Conservation (phyloP, 2,113 vertebrate genomes). For the Candoia aspera region DNA sequence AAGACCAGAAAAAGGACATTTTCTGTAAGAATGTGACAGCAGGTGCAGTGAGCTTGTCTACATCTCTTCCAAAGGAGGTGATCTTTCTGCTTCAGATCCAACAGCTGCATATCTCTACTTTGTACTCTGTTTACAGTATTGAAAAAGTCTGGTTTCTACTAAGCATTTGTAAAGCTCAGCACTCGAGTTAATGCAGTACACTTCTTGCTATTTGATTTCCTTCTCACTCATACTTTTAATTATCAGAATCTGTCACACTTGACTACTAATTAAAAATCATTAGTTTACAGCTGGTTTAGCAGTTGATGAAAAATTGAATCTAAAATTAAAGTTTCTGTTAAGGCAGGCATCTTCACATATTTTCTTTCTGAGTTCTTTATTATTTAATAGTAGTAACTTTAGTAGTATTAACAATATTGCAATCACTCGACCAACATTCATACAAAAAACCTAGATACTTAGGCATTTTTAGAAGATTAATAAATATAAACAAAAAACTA, state of each 20-base stretch:
- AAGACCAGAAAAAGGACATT: neutral
- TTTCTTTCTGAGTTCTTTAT: constrained; percentile 18
- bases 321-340: constrained; percentile 45
- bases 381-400: constrained; percentile 25
- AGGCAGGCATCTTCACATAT: constrained; percentile 34
- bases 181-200: constrained; percentile 17
- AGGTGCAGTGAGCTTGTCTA: neutral
- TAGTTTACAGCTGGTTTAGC: constrained; percentile 35
- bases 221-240: constrained; percentile 38
- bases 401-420: neutral
- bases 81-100: neutral
- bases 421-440: neutral
- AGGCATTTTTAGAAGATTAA: neutral
- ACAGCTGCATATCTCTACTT: neutral
- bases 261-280: constrained; percentile 39
- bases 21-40: neutral
- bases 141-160: neutral
- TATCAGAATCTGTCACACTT: constrained; percentile 30
- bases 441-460: neutral
- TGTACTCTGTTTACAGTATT: neutral
- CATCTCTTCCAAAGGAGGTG: neutral
- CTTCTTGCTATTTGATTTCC: constrained; percentile 38
- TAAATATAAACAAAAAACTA: neutral
- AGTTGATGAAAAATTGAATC: constrained; percentile 40
- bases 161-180: constrained; percentile 23